Conservation (phyloP, 2,113 vertebrate genomes). For the Mus spicilegus region DNA sequence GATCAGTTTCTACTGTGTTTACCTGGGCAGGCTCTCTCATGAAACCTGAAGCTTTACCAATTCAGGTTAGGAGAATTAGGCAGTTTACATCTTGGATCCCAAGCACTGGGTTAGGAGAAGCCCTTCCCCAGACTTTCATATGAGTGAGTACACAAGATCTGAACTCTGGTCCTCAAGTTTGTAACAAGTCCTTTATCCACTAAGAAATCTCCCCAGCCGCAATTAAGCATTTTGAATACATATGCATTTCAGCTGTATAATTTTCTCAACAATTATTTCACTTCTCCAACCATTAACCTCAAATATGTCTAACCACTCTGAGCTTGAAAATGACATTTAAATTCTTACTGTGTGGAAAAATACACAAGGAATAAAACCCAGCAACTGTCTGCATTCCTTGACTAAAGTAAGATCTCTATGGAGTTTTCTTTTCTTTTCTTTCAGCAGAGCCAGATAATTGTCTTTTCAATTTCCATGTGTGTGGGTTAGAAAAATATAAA, state of each 20-base stretch:
- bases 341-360: not conserved
- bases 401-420: not conserved
- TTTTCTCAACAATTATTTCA: not conserved
- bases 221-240: not conserved
- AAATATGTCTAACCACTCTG: not conserved
- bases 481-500: not conserved
- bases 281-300: not conserved
- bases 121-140: not conserved
- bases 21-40: not conserved
- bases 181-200: not conserved
- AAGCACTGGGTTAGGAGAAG: not conserved
- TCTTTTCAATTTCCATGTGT: not conserved
- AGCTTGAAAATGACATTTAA: slow-evolving; percentile 4
- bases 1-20: not conserved
- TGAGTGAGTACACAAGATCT: no score
- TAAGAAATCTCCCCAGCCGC: no score
- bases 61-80: not conserved
- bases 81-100: not conserved
- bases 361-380: not conserved
- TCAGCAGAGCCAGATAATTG: not conserved
- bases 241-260: not conserved
- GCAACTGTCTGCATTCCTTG: not conserved
- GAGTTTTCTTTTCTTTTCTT: slow-evolving; percentile 8
- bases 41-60: not conserved
- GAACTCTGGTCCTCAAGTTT: no score